A percentile compares a stretch with the other conserved stretches of the same genome.
Conservation (phyloP, 2,797 vertebrate species). For the Sibirionetta formosa region DNA sequence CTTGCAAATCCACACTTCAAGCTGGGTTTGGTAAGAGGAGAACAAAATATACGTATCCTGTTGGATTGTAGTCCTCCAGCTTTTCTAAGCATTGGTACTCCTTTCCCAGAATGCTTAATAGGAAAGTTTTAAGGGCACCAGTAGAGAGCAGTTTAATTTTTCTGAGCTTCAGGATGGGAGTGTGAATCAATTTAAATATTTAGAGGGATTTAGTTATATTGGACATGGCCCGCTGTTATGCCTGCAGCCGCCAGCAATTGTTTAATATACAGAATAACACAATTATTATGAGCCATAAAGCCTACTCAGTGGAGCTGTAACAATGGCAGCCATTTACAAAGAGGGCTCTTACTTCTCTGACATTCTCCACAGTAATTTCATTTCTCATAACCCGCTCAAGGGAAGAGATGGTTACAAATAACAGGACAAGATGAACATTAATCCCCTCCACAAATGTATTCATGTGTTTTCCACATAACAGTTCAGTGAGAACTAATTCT, state of each 20-base stretch:
- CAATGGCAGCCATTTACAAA: neutral
- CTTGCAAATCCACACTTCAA: neutral
- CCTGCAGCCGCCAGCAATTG: neutral
- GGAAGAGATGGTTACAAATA: neutral
- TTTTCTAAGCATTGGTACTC: neutral
- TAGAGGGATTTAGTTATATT: neutral
- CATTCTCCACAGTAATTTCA: neutral
- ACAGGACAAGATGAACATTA: neutral
- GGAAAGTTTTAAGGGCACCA: neutral
- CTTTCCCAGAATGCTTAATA: neutral
- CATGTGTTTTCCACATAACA: rapidly evolving
- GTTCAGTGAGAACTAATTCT: neutral
- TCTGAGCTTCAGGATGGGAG: neutral
- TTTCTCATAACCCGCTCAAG: neutral
- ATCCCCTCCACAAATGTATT: neutral
- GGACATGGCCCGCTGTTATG: neutral
- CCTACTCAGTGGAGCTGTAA: neutral
- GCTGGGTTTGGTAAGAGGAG: neutral
- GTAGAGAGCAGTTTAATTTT: neutral
- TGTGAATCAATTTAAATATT: neutral
- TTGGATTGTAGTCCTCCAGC: neutral
- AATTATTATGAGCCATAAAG: neutral
- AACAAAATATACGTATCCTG: neutral
- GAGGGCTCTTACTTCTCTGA: neutral
- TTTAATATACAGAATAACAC: neutral